phyloP scores from a whole-genome alignment of 2,113 vertebrate genomes.

The Brevimyrus niger region DNA sequence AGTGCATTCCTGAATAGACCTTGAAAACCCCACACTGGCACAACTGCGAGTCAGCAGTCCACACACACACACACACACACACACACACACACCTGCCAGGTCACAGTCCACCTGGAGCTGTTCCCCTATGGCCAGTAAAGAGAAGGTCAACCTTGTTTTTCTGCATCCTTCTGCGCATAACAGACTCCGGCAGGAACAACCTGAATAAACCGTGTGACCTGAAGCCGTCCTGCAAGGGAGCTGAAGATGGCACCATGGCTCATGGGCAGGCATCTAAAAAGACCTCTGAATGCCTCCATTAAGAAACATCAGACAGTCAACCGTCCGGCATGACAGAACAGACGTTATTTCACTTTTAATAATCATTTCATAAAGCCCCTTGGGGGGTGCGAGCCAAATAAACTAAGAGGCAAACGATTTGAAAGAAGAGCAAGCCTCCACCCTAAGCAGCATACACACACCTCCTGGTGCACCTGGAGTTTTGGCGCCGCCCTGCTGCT shows the following conservation, averaged over 20 bases:
- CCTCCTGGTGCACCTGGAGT: background rate
- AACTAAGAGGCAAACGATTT: background rate
- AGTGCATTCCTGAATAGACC: background rate
- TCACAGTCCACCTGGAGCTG: background rate
- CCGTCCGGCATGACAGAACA: background rate
- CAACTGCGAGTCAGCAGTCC: background rate
- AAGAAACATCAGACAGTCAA: background rate
- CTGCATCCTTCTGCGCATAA: background rate
- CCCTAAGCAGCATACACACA: background rate
- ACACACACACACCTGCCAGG: too few species aligned
- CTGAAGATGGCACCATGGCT: background rate
- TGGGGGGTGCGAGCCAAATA: background rate
- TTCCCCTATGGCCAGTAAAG: background rate
- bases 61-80: too few species aligned
- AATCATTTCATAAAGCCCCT: background rate
- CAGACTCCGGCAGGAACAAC: background rate
- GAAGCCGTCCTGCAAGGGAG: background rate
- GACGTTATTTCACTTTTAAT: background rate
- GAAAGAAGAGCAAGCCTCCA: background rate
- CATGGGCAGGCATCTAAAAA: background rate
- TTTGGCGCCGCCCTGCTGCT: background rate
- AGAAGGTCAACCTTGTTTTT: conserved; percentile 7
- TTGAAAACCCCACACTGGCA: background rate
- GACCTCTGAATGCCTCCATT: background rate
- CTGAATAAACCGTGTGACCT: background rate